phyloP scores from a whole-genome alignment of 2,797 vertebrate genomes.

The Poeciliopsis presidionis region DNA sequence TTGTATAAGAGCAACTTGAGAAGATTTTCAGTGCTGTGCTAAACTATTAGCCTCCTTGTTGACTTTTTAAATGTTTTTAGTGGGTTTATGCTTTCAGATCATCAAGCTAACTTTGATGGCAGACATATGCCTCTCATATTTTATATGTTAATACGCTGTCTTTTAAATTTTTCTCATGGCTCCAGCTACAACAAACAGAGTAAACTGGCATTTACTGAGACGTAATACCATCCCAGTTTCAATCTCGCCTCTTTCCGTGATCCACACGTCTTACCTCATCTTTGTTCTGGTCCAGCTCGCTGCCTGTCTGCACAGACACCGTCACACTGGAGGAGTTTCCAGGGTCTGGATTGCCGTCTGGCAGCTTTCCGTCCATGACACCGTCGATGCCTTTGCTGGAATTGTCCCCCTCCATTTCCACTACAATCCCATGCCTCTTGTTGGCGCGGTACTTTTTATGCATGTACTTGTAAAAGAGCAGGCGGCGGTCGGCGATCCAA shows the following conservation, averaged over 20 bases:
- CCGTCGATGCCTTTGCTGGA: conserved; percentile 85
- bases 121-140: not conserved
- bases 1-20: not conserved
- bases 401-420: conserved; percentile 90
- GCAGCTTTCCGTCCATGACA: conserved; percentile 85
- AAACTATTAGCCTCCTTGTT: not conserved
- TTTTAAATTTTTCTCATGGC: not conserved
- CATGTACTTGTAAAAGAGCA: conserved; percentile 95
- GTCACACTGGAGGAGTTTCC: conserved; percentile 72
- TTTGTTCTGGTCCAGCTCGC: conserved; percentile 86
- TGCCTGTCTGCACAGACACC: conserved; percentile 76
- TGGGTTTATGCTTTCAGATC: not conserved
- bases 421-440: conserved; percentile 93
- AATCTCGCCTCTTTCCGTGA: not conserved
- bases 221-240: not conserved
- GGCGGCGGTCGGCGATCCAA: conserved; percentile 92
- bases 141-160: not conserved
- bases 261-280: conserved; percentile 82
- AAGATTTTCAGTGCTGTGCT: not conserved
- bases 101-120: not conserved
- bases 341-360: conserved; percentile 55
- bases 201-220: not conserved
- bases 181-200: not conserved
- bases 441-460: conserved; percentile 92
- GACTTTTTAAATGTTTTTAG: not conserved